Percentiles rank a stretch among this genome's conserved stretches.
phyloP scores from a whole-genome alignment of 2,888 invertebrate genomes.

The Sesamia inferens region DNA sequence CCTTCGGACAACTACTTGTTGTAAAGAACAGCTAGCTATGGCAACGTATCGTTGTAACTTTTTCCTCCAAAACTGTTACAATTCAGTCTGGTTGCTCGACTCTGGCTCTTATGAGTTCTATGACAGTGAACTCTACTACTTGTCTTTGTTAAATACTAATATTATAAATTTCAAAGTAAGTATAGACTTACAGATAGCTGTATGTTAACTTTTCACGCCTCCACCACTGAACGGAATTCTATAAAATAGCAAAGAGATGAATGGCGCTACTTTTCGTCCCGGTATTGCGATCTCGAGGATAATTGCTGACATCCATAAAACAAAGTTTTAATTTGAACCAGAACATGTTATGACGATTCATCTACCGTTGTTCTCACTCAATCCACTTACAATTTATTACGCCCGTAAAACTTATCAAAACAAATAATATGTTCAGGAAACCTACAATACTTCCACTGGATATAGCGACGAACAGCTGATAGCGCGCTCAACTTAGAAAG shows the following conservation, averaged over 20 bases:
- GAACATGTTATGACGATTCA: neutral
- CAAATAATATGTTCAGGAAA: no score
- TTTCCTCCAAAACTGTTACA: neutral
- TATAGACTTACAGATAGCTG: no score
- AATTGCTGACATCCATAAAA: neutral
- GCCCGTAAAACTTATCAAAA: neutral
- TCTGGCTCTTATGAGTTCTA: neutral
- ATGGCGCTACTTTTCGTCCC: neutral
- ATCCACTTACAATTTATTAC: neutral
- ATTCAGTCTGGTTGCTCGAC: neutral
- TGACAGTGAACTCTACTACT: neutral
- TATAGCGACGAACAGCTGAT: constrained; percentile 3
- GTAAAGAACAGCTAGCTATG: no score
- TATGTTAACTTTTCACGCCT: neutral
- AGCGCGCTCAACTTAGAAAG: constrained; percentile 4
- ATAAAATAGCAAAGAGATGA: neutral
- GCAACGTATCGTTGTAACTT: neutral
- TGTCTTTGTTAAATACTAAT: neutral
- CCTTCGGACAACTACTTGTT: neutral
- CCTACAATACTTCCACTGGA: neutral
- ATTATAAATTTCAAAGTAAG: neutral
- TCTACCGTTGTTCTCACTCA: neutral
- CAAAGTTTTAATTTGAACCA: neutral
- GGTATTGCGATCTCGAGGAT: neutral
- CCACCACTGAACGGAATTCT: neutral